Conservation (phyloP, 2,888 invertebrate genomes). For the Sericinus montela region DNA sequence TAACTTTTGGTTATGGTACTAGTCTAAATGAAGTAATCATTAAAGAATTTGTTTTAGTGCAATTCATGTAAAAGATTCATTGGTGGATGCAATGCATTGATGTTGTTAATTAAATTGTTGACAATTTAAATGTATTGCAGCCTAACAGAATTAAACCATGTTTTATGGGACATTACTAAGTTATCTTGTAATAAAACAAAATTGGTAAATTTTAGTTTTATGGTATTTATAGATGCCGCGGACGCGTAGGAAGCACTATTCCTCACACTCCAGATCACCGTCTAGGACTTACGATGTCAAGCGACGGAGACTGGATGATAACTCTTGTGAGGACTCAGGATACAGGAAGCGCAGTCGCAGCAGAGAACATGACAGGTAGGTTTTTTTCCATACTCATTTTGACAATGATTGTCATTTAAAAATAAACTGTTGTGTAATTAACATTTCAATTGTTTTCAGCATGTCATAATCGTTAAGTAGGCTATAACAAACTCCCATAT, state of each 20-base stretch:
- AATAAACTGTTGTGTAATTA: no score
- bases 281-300: conserved; percentile 82
- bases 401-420: no score
- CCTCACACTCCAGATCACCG: conserved; percentile 79
- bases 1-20: conserved; percentile 10
- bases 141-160: conserved; percentile 23
- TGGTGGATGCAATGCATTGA: conserved; percentile 12
- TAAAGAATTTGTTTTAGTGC: no score
- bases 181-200: background rate
- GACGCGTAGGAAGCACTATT: conserved; percentile 88
- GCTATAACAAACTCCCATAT: no score
- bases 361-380: conserved; percentile 81
- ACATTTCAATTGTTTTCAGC: no score
- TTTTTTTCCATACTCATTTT: no score
- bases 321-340: conserved; percentile 54
- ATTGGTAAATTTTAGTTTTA: background rate
- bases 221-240: conserved; percentile 85
- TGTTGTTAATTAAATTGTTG: conserved; percentile 28
- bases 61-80: background rate
- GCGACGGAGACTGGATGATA: conserved; percentile 84
- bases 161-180: conserved; percentile 25
- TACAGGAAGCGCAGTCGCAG: conserved; percentile 70
- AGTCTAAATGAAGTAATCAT: background rate
- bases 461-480: no score
- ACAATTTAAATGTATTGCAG: conserved; percentile 19